Evolutionary conservation across 2,797 vertebrate genomes (phyloP).

Genomic region (Anomalospiza imberbis): DNA sequence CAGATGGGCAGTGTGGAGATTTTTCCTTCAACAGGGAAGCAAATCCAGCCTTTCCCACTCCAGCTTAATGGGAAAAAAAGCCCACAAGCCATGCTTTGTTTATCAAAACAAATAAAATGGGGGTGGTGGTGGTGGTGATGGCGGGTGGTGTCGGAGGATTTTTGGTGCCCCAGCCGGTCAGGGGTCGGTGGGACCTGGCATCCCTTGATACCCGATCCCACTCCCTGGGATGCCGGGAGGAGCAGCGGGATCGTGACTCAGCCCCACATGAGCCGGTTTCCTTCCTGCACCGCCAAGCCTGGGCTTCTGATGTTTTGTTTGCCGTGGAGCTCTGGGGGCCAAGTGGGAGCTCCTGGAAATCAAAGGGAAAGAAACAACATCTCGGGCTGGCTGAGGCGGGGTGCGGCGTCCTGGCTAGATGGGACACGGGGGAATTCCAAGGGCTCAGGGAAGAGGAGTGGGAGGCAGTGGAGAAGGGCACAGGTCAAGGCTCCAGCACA

Average conservation of each 20-base stretch:
- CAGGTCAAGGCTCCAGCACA: neutral
- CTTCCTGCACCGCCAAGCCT: slow-evolving; percentile 38
- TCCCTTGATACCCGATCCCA: accelerated
- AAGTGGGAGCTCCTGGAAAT: slow-evolving; percentile 12
- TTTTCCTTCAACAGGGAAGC: neutral
- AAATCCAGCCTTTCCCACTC: neutral
- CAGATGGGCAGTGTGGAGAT: neutral
- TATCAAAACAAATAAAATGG: neutral
- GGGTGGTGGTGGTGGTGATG: accelerated
- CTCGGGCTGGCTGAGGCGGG: neutral
- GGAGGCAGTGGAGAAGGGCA: neutral
- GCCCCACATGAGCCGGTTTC: slow-evolving; percentile 17
- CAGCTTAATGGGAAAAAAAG: neutral
- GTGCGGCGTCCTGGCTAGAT: neutral
- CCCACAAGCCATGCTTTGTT: neutral
- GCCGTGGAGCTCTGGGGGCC: neutral
- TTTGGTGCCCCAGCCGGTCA: neutral
- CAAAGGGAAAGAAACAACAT: slow-evolving; percentile 47
- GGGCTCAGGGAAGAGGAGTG: neutral
- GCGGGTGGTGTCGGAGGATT: neutral
- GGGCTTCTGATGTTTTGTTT: slow-evolving; percentile 52
- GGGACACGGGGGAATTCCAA: neutral
- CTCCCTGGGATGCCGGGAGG: neutral
- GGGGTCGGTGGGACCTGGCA: neutral
- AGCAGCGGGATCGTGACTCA: slow-evolving; percentile 9